Conservation (phyloP, 2,113 vertebrate species). For the Protobothrops flavoviridis region DNA sequence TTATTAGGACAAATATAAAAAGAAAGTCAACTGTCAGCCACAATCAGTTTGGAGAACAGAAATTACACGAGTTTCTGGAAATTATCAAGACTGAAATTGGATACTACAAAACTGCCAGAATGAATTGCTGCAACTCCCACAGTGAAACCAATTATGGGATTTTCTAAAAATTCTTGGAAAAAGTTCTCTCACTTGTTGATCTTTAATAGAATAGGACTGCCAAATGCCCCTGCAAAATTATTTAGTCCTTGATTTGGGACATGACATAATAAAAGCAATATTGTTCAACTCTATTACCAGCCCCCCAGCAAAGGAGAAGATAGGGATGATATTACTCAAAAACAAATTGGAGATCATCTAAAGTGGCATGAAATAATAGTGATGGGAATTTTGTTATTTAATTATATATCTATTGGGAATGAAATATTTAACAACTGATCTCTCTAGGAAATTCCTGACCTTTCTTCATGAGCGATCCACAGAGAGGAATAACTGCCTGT, state of each 20-base stretch:
- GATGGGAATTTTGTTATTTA: background rate
- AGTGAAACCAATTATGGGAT: background rate
- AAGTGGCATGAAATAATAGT: background rate
- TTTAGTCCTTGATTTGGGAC: background rate
- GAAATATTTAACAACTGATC: background rate
- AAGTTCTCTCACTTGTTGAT: background rate
- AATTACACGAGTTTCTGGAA: background rate
- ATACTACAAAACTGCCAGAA: background rate
- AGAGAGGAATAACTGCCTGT: background rate
- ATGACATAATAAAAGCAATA: background rate
- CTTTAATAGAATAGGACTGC: background rate
- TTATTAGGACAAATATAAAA: background rate
- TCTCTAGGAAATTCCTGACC: background rate
- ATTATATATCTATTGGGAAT: background rate
- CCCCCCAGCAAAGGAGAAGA: background rate
- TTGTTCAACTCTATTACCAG: background rate
- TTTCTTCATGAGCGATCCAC: background rate
- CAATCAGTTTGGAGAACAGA: background rate
- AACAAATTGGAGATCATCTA: background rate
- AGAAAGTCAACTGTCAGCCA: background rate
- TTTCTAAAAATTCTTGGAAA: background rate
- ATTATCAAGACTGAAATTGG: background rate
- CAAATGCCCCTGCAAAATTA: background rate
- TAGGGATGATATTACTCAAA: background rate
- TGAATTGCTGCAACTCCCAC: background rate